These are phyloP conservation scores for Dromius quadrimaculatus DNA, from an alignment of 2,888 invertebrate genomes.

Conservation along the genomic window DNA sequence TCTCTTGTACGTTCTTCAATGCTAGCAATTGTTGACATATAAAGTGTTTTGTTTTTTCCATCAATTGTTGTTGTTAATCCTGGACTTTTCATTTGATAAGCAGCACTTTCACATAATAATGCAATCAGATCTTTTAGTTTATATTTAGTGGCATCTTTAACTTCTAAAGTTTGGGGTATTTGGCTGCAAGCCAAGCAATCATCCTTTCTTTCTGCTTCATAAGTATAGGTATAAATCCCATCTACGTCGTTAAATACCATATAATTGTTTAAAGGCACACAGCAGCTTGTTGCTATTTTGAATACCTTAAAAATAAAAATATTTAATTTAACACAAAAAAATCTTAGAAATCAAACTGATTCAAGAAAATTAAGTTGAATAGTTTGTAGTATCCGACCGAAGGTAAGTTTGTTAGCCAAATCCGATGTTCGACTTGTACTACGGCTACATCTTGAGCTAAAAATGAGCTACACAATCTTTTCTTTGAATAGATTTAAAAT, in stretches of 20 bases:
- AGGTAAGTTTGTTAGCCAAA: too few species aligned
- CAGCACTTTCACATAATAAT: slow-evolving; percentile 79
- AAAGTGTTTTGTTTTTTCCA: slow-evolving; percentile 91
- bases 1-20: slow-evolving; percentile 90
- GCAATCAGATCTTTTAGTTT: slow-evolving; percentile 87
- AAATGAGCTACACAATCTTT: too few species aligned
- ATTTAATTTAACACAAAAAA: too few species aligned
- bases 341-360: too few species aligned
- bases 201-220: slow-evolving; percentile 87
- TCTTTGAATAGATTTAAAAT: too few species aligned
- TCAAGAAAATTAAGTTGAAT: too few species aligned
- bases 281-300: slow-evolving; percentile 94
- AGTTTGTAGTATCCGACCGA: too few species aligned
- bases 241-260: slow-evolving; percentile 96
- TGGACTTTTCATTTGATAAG: slow-evolving; percentile 93
- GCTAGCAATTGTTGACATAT: slow-evolving; percentile 91
- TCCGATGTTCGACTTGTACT: too few species aligned
- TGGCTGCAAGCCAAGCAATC: slow-evolving; percentile 92
- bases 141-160: slow-evolving; percentile 74
- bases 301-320: slow-evolving; percentile 78
- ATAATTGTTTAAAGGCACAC: slow-evolving; percentile 92
- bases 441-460: too few species aligned
- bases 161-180: slow-evolving; percentile 73
- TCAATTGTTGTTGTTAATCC: slow-evolving; percentile 85
- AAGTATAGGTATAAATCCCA: slow-evolving; percentile 96